A percentile compares a stretch with the other conserved stretches of the same genome.
phyloP scores from a whole-genome alignment of 2,888 invertebrate species.

The Loripinus fragilis region DNA sequence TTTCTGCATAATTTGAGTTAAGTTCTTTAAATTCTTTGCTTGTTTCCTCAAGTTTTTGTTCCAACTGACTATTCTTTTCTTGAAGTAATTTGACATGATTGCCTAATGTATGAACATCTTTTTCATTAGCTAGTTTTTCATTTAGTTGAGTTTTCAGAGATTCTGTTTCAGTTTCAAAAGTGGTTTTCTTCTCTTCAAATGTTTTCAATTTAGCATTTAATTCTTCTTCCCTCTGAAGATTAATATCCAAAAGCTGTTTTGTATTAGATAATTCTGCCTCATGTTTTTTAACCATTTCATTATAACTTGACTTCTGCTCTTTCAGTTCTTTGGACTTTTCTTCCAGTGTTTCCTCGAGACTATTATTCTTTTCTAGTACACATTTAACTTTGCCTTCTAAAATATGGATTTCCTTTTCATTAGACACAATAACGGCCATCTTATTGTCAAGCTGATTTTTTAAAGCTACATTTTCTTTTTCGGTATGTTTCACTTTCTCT shows the following conservation, averaged over 20 bases:
- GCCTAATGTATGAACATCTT: slow-evolving; percentile 22
- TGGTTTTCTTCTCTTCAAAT: slow-evolving; percentile 30
- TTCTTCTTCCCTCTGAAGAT: neutral
- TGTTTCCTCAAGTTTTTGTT: slow-evolving; percentile 50
- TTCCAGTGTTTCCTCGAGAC: slow-evolving; percentile 50
- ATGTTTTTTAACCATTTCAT: neutral
- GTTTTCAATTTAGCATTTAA: slow-evolving; percentile 27
- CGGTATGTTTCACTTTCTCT: slow-evolving; percentile 31
- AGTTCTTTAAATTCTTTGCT: slow-evolving; percentile 41
- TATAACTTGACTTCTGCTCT: neutral
- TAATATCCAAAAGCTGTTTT: slow-evolving; percentile 25
- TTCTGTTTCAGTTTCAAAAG: slow-evolving; percentile 22
- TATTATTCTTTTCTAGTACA: slow-evolving; percentile 34
- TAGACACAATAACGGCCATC: slow-evolving; percentile 9
- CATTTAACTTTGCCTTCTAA: slow-evolving; percentile 40
- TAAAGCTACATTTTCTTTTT: slow-evolving; percentile 14
- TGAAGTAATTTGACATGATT: slow-evolving; percentile 41
- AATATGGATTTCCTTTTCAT: slow-evolving; percentile 21
- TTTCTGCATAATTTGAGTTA: slow-evolving; percentile 23
- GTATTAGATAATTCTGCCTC: slow-evolving; percentile 6
- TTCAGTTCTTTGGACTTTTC: slow-evolving; percentile 25
- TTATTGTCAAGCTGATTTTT: slow-evolving; percentile 21
- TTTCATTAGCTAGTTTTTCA: slow-evolving; percentile 26
- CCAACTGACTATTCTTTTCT: slow-evolving; percentile 31
- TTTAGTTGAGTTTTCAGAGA: slow-evolving; percentile 9